Conservation (phyloP, 2,797 vertebrate genomes). For the Thaleichthys pacificus region DNA sequence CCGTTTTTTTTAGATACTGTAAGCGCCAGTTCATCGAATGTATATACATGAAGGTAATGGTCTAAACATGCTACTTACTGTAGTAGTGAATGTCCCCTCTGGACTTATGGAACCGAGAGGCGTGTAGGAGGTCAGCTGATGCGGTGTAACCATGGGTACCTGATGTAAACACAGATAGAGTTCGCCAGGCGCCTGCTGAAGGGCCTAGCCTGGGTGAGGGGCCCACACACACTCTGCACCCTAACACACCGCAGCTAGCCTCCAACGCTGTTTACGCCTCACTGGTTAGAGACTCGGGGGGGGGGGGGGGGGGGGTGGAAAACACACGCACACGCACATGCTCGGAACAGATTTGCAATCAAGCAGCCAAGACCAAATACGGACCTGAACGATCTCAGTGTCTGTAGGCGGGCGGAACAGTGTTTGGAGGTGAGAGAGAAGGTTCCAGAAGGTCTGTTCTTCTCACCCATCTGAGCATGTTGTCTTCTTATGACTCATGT, state of each 20-base stretch:
- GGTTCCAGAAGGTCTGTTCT: neutral
- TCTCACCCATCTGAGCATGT: neutral
- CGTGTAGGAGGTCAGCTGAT: slow-evolving; percentile 7
- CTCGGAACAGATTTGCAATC: neutral
- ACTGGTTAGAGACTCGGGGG: no score
- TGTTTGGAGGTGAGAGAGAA: neutral
- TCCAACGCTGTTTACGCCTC: no score
- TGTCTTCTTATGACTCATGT: no score
- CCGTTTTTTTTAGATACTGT: neutral
- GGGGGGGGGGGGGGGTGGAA: no score
- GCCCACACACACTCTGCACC: slow-evolving; percentile 2
- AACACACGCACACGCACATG: neutral
- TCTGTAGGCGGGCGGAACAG: neutral
- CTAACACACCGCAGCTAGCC: no score
- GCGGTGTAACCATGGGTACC: neutral
- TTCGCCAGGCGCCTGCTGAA: neutral
- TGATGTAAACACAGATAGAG: neutral
- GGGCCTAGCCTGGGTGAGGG: neutral
- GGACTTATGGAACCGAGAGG: neutral
- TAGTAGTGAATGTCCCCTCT: neutral
- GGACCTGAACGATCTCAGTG: neutral
- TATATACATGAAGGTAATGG: neutral
- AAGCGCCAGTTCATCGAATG: neutral
- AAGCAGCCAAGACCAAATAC: neutral
- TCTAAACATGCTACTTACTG: neutral